Percentiles rank a stretch among this genome's conserved stretches.
phyloP scores from a whole-genome alignment of 2,113 vertebrate genomes.

The Cyrtonyx montezumae region DNA sequence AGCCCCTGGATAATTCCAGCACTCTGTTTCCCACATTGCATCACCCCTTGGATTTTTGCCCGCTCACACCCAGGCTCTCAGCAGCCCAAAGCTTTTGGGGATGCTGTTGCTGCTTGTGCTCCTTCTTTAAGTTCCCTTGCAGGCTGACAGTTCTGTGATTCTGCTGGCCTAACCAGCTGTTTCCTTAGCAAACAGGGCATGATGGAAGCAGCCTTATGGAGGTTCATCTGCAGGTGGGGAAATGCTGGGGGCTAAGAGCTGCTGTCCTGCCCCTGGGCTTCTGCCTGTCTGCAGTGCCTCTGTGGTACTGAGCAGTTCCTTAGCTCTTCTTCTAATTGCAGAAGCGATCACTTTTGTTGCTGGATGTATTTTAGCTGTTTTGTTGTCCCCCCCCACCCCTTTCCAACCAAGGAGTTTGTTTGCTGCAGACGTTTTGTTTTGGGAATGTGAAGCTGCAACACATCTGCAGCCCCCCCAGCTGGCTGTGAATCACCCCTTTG shows the following conservation, averaged over 20 bases:
- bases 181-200: background rate
- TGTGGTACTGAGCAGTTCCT: background rate
- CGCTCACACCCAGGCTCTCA: accelerated
- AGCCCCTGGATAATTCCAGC: background rate
- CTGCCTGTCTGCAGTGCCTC: background rate
- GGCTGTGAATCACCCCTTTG: background rate
- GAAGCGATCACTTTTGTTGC: background rate
- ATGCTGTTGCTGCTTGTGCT: background rate
- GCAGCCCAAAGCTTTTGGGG: background rate
- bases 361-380: background rate
- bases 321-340: background rate
- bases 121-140: background rate
- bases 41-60: background rate
- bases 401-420: background rate
- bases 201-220: background rate
- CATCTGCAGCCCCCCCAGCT: background rate
- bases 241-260: accelerated
- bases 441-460: background rate
- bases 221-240: background rate
- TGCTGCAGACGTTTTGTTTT: background rate
- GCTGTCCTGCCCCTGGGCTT: background rate
- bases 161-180: background rate
- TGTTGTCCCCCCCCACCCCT: background rate
- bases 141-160: background rate
- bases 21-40: accelerated